These are phyloP conservation scores for Talpa occidentalis DNA, from an alignment of 2,113 vertebrate species.

Conservation along the genomic window DNA sequence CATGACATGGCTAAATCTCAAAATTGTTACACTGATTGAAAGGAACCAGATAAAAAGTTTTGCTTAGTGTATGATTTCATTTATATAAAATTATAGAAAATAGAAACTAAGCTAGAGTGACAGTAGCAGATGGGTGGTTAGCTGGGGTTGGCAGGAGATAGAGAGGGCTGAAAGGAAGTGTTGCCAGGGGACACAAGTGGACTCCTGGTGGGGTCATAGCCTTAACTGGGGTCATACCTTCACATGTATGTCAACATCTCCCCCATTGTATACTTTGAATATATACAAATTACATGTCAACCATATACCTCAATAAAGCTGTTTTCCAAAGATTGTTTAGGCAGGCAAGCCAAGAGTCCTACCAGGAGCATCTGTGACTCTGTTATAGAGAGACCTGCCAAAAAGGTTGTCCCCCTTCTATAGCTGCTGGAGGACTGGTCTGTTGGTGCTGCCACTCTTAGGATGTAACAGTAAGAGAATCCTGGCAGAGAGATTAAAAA, in stretches of 20 bases:
- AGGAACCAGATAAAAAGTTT: neutral
- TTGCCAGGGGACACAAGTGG: neutral
- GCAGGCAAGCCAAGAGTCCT: neutral
- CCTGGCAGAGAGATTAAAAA: neutral
- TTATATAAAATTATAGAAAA: neutral
- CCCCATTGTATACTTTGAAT: neutral
- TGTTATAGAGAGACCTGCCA: neutral
- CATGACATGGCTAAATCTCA: neutral
- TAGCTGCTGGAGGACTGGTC: neutral
- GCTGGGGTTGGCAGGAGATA: neutral
- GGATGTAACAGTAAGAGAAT: neutral
- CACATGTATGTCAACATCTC: neutral
- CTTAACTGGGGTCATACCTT: neutral
- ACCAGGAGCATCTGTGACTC: neutral
- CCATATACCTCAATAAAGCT: neutral
- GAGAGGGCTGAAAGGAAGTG: neutral
- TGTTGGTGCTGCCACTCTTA: neutral
- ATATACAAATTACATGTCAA: neutral
- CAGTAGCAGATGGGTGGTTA: neutral
- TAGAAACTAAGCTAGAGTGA: neutral
- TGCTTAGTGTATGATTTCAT: neutral
- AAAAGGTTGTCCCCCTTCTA: neutral
- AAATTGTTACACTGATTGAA: neutral
- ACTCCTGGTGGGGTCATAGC: neutral
- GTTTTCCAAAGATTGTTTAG: neutral